Evolutionary conservation across 2,888 invertebrate species (phyloP), one percentile per base, ranked within the genome.

Genomic region (Lampropteryx suffumata): DNA sequence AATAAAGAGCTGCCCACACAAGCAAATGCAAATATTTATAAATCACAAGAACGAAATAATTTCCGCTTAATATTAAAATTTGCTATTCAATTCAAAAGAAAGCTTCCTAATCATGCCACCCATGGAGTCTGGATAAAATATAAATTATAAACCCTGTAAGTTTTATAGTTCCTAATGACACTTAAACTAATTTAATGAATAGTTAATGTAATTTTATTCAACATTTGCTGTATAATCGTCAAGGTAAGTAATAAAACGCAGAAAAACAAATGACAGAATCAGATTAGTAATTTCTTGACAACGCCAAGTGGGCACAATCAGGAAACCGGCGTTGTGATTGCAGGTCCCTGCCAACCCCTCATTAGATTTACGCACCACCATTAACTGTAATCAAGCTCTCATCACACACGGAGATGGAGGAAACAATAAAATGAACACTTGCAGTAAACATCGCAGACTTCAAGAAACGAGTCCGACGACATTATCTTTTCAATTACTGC

Each of bases 321-420:
- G 82, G 80, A 83, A 83, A 73, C 61, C 67, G 62, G 49, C 62
- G 61, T 68, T 69, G 70, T 71, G 81, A 84, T 83, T 84, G 76
- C 79, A 61, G 63, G 69, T 65, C 70, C 67, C 67, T 65, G 67
- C 46, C 79, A 82, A 79, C 79, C 84, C 78, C 77, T 83, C 73
- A 88, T 89, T 88, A 88, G 68, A 71, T 85, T 83, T 85, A 84
- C 81, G 73, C 81, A 71, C 81, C 73, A 79, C 76, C 76, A 86
- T 87, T 86, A 87, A 73, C 66, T 71, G 66, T 78, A 87, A 87
- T 87, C 83, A 81, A 82, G 61, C 75, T 76, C 71, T 76, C 84
- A 84, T 81, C 86, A 84, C 82, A 85, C 77, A 86, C 81, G 79
- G 72, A 77, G 71, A 73, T 69, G 71, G 62, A 76, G 80, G 79